Conservation (phyloP, 2,113 vertebrate genomes). For the Petaurus breviceps region DNA sequence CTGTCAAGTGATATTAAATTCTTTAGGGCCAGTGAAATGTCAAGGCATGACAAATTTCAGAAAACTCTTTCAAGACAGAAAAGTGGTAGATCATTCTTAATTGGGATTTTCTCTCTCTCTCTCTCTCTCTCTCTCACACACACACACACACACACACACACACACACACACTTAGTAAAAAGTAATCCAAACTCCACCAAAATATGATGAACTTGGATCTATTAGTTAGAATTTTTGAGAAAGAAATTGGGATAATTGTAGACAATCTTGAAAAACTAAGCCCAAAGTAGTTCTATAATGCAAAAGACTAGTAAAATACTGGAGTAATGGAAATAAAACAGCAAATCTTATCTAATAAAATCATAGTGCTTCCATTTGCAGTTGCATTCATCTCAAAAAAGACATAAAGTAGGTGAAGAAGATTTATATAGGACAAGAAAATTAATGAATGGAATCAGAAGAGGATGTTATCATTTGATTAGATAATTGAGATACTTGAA, state of each 20-base stretch:
- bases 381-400: neutral
- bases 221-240: neutral
- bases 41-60: neutral
- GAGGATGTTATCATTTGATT: neutral
- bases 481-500: neutral
- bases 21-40: neutral
- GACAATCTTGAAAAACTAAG: neutral
- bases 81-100: neutral
- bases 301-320: neutral
- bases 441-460: neutral
- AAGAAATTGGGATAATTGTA: neutral
- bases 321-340: neutral
- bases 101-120: neutral
- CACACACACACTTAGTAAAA: neutral
- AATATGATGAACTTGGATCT: neutral
- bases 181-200: neutral
- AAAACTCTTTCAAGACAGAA: neutral
- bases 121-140: no score
- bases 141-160: no score
- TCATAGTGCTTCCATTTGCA: neutral
- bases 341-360: neutral
- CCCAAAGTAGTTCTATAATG: neutral
- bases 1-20: neutral
- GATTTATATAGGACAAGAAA: neutral
- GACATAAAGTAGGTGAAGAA: neutral